These are phyloP conservation scores for Dinothrombium tinctorium DNA, from an alignment of 1,140 invertebrate species.

Conservation along the genomic window DNA sequence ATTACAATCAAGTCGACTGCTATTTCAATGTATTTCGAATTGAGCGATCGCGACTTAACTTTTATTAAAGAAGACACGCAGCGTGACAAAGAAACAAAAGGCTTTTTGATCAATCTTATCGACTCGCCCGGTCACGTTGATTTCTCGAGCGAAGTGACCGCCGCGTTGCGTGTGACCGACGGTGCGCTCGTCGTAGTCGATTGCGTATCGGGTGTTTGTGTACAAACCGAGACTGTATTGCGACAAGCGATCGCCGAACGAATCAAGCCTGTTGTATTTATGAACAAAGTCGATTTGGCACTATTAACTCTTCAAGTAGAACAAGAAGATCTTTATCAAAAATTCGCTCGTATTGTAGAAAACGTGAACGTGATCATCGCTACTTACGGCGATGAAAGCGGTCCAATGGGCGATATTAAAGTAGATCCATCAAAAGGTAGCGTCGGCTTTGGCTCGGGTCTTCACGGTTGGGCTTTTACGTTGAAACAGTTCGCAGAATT, in stretches of 20 bases:
- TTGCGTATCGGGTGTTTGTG: constrained; percentile 35
- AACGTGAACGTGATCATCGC: constrained; percentile 99
- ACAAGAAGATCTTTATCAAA: constrained; percentile 91
- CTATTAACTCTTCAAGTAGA: constrained; percentile 31
- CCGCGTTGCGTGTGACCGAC: constrained; percentile 36
- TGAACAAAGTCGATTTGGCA: constrained; percentile 38
- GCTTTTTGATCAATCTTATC: constrained; percentile 36
- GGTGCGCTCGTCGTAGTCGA: constrained; percentile 36
- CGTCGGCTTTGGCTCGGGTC: constrained; percentile 92
- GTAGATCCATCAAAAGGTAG: constrained; percentile 42
- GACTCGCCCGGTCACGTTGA: constrained; percentile 37
- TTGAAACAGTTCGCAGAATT: constrained; percentile 98
- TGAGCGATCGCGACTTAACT: constrained; percentile 24
- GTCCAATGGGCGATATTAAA: constrained; percentile 94
- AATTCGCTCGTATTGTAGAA: constrained; percentile 98
- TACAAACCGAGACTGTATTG: constrained; percentile 35
- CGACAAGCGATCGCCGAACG: constrained; percentile 35
- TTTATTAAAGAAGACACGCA: constrained; percentile 20
- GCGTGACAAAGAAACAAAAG: constrained; percentile 20
- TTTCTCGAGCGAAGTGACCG: constrained; percentile 35
- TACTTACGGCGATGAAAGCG: constrained; percentile 89
- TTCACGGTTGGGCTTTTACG: constrained; percentile 99
- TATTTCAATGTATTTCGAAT: constrained; percentile 33
- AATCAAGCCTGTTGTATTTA: constrained; percentile 36
- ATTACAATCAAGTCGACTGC: constrained; percentile 98